Evolutionary conservation across 2,797 vertebrate species (phyloP).

Genomic region (Takifugu rubripes): DNA sequence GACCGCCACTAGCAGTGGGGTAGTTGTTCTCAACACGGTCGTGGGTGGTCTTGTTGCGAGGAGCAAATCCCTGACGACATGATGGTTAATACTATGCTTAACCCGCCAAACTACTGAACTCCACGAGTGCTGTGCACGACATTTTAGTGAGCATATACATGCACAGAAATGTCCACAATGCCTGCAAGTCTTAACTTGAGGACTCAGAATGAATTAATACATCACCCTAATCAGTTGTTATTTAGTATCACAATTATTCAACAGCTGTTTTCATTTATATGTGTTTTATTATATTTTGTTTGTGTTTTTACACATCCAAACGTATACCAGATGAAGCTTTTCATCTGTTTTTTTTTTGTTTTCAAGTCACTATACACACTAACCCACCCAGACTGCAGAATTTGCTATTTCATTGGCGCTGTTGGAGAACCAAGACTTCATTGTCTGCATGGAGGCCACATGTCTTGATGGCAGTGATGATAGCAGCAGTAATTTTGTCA

Average conservation of each 20-base stretch:
- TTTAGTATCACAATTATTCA: not conserved
- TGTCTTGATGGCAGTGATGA: slow-evolving; percentile 22
- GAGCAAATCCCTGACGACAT: slow-evolving; percentile 24
- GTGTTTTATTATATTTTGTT: too few species aligned
- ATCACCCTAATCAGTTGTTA: not conserved
- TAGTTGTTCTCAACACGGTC: slow-evolving; percentile 43
- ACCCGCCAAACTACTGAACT: slow-evolving; percentile 17
- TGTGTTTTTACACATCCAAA: slow-evolving; percentile 7
- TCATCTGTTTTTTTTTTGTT: not conserved
- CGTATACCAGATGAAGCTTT: slow-evolving; percentile 18
- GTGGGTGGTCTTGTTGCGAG: slow-evolving; percentile 54
- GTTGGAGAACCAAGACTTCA: slow-evolving; percentile 36
- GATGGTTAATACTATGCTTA: slow-evolving; percentile 28
- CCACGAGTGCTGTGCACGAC: slow-evolving; percentile 19
- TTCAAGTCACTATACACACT: not conserved
- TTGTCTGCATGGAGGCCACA: slow-evolving; percentile 10
- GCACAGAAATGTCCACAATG: not conserved
- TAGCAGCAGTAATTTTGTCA: slow-evolving; percentile 28
- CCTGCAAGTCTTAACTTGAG: not conserved
- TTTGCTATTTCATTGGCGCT: slow-evolving; percentile 51
- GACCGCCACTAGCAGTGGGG: slow-evolving; percentile 34
- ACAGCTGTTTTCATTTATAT: too few species aligned
- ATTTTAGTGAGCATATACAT: not conserved
- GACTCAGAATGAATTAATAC: not conserved
- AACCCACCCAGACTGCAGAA: slow-evolving; percentile 33